Conservation (phyloP, 2,888 invertebrate species). For the Leptinotarsa peninsularis region DNA sequence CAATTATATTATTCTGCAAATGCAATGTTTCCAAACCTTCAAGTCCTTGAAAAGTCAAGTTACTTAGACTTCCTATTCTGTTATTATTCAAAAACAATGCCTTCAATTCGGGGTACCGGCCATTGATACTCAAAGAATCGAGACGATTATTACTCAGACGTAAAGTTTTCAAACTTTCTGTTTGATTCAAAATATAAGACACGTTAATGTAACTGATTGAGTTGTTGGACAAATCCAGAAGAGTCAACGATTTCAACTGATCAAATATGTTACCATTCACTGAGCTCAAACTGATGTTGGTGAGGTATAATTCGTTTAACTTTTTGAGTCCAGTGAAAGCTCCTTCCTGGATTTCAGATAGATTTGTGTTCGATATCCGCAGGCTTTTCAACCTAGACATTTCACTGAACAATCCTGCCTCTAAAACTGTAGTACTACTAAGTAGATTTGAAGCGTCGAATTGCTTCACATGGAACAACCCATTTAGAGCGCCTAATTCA, state of each 20-base stretch:
- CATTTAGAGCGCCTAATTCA: conserved; percentile 22
- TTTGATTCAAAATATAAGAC: not conserved
- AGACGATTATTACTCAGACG: not conserved
- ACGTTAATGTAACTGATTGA: not conserved
- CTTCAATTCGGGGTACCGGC: not conserved
- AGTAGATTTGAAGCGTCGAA: conserved; percentile 31
- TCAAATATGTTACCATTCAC: conserved; percentile 6
- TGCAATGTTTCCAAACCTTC: conserved; percentile 2
- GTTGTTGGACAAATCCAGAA: conserved; percentile 25
- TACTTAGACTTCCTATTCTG: not conserved
- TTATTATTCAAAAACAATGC: conserved; percentile 6
- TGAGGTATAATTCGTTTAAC: conserved; percentile 22
- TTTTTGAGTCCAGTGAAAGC: conserved; percentile 26
- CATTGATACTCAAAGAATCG: not conserved
- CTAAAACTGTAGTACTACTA: conserved; percentile 22
- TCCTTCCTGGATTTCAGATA: conserved; percentile 15
- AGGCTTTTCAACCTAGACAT: conserved; percentile 4
- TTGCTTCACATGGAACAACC: conserved; percentile 24
- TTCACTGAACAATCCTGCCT: conserved; percentile 18
- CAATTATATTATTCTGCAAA: conserved; percentile 2
- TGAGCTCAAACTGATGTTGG: conserved; percentile 9
- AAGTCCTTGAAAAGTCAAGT: not conserved
- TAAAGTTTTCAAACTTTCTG: not conserved
- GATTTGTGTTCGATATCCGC: conserved; percentile 15
- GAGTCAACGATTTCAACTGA: not conserved